Evolutionary conservation across 1,140 invertebrate genomes (phyloP).

Genomic region (Diplogasteroides magnus): DNA sequence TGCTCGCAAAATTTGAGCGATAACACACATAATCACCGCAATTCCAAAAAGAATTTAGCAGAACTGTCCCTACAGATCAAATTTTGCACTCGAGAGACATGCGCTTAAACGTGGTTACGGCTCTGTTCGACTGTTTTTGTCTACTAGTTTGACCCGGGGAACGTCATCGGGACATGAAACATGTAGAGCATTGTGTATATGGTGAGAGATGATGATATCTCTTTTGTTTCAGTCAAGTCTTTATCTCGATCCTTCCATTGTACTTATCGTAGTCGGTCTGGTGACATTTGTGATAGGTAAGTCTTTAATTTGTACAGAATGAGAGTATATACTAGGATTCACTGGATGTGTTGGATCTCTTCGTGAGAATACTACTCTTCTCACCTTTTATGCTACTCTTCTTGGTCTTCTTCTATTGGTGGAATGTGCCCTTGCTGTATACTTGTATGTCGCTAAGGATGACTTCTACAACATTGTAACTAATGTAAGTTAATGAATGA

Average conservation of each 20-base stretch:
- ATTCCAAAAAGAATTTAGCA: no score
- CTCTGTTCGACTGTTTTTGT: no score
- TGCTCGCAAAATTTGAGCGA: no score
- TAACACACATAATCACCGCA: no score
- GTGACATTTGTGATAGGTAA: constrained; percentile 83
- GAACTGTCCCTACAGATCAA: no score
- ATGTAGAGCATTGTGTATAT: constrained; percentile 76
- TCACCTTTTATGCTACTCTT: constrained; percentile 85
- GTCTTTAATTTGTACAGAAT: constrained; percentile 3
- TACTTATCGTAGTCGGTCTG: constrained; percentile 81
- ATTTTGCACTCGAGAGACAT: no score
- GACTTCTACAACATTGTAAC: constrained; percentile 58
- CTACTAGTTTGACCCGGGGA: no score
- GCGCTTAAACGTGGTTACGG: no score
- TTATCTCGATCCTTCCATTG: constrained; percentile 87
- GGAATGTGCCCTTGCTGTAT: constrained; percentile 81
- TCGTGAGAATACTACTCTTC: constrained; percentile 67
- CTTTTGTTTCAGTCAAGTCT: constrained; percentile 60
- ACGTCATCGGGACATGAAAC: constrained; percentile 90
- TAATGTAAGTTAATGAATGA: constrained; percentile 9
- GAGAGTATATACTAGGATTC: constrained; percentile 19
- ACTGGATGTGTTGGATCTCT: constrained; percentile 87
- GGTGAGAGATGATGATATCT: constrained; percentile 3
- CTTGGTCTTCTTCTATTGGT: constrained; percentile 78
- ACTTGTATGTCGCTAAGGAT: constrained; percentile 92